phyloP scores from a whole-genome alignment of 2,113 vertebrate species.

The Marmota flaviventris region DNA sequence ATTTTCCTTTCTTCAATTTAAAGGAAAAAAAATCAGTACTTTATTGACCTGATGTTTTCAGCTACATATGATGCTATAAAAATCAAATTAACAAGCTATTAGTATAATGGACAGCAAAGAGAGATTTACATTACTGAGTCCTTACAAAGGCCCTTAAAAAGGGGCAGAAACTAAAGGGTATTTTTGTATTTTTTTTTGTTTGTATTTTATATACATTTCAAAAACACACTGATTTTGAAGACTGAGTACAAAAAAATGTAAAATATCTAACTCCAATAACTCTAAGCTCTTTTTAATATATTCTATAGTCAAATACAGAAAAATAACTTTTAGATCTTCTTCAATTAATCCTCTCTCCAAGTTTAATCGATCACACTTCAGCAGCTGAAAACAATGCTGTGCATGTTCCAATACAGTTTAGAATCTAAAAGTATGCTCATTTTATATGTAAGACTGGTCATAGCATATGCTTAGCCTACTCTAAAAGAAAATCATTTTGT shows the following conservation, averaged over 20 bases:
- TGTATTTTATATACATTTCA: neutral
- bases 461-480: neutral
- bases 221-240: neutral
- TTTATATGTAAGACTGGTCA: neutral
- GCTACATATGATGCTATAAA: neutral
- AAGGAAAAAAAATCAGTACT: neutral
- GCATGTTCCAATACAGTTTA: neutral
- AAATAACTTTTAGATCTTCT: neutral
- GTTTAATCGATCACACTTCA: neutral
- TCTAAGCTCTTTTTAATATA: neutral
- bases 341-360: neutral
- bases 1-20: neutral
- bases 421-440: neutral
- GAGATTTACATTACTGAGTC: neutral
- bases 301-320: neutral
- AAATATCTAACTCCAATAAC: neutral
- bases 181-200: neutral
- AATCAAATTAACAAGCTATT: neutral
- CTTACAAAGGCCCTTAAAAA: neutral
- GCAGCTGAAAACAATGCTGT: neutral
- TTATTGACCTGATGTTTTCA: constrained; percentile 8
- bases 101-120: neutral
- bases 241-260: neutral
- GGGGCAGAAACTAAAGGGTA: neutral
- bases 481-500: neutral